These are phyloP conservation scores for Proctacanthus coquilletti DNA, from an alignment of 1,140 invertebrate genomes.

Conservation along the genomic window DNA sequence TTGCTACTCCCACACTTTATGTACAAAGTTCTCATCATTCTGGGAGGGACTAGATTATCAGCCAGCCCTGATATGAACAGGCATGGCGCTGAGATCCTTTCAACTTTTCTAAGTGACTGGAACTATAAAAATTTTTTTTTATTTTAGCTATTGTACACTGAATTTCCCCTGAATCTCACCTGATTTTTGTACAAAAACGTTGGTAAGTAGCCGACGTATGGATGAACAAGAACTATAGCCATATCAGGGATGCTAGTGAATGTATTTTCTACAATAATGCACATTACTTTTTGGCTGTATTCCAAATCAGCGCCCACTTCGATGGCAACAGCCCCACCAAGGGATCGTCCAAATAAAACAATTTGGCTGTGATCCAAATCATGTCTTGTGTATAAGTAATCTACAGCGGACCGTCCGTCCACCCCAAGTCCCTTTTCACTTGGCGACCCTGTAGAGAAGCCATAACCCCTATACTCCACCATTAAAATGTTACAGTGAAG, in stretches of 20 bases:
- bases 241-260: constrained; percentile 91
- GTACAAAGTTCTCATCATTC: constrained; percentile 71
- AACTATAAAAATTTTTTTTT: constrained; percentile 54
- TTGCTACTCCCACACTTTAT: constrained; percentile 46
- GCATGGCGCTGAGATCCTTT: constrained; percentile 46
- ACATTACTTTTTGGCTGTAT: constrained; percentile 61
- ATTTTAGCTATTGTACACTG: no score
- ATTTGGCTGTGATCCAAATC: constrained; percentile 77
- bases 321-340: constrained; percentile 77
- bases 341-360: constrained; percentile 82
- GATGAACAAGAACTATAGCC: constrained; percentile 57
- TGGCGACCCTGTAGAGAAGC: constrained; percentile 76
- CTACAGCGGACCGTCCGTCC: constrained; percentile 75
- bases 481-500: constrained; percentile 74
- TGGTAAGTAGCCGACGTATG: constrained; percentile 54
- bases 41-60: constrained; percentile 66
- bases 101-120: constrained; percentile 52
- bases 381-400: constrained; percentile 61
- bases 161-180: constrained; percentile 35
- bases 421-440: constrained; percentile 73
- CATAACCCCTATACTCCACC: constrained; percentile 89
- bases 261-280: constrained; percentile 83
- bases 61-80: constrained; percentile 67
- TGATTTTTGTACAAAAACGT: constrained; percentile 69
- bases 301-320: constrained; percentile 61